Evolutionary conservation across 2,113 vertebrate species (phyloP).

Genomic region (Sialia sialis): DNA sequence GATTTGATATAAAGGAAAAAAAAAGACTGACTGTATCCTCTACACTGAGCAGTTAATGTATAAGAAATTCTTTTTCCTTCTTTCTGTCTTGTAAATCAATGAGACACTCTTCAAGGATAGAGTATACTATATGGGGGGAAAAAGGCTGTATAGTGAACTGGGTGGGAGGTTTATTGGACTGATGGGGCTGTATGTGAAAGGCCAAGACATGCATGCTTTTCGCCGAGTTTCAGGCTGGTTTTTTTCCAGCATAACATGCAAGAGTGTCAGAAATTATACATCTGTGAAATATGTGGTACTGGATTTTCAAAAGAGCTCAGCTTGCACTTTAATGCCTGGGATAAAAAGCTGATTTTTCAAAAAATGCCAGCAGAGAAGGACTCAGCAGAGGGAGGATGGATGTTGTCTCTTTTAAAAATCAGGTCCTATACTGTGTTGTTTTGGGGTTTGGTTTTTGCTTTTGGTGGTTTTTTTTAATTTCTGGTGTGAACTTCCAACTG

Average conservation of each 20-base stretch:
- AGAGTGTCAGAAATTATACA: background rate
- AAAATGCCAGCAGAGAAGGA: background rate
- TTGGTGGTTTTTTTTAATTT: background rate
- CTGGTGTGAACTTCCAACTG: conserved; percentile 34
- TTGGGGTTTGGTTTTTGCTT: background rate
- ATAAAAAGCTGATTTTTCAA: background rate
- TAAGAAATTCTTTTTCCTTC: conserved; percentile 8
- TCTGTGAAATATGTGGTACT: background rate
- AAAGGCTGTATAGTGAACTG: background rate
- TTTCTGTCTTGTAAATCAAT: conserved; percentile 6
- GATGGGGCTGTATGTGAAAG: background rate
- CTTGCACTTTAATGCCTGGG: background rate
- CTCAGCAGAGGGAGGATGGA: conserved; percentile 11
- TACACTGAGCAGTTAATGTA: background rate
- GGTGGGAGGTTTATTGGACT: background rate
- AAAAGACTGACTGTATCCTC: background rate
- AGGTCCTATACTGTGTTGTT: background rate
- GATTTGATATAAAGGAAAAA: background rate
- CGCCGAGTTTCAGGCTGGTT: background rate
- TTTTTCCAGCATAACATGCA: background rate
- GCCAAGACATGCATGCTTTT: background rate
- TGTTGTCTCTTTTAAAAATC: conserved; percentile 36
- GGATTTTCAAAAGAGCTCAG: conserved; percentile 20
- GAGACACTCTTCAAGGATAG: background rate
- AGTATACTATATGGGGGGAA: background rate